A percentile compares a stretch with the other conserved stretches of the same genome.
Conservation (phyloP, 2,888 invertebrate genomes). For the Gandaritis pyraliata region DNA sequence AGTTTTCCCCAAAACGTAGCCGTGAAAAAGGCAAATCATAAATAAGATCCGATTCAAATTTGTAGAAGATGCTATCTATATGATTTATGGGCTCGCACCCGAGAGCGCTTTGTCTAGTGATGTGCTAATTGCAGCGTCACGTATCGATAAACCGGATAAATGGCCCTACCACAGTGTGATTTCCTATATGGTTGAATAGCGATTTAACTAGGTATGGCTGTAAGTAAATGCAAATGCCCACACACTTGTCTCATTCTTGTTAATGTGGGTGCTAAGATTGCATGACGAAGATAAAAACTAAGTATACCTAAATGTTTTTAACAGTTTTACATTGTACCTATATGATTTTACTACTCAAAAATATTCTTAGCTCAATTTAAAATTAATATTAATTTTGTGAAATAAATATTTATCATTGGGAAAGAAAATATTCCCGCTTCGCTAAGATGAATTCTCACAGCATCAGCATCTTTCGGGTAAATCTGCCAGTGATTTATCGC, state of each 20-base stretch:
- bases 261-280: no score
- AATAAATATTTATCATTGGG: neutral
- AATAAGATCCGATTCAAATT: constrained; percentile 86
- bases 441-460: constrained; percentile 52
- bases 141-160: constrained; percentile 66
- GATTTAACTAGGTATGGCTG: neutral
- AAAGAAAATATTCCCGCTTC: constrained; percentile 21
- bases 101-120: constrained; percentile 80
- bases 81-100: constrained; percentile 84
- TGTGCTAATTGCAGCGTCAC: constrained; percentile 76
- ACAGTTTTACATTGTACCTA: no score
- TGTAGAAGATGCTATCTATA: constrained; percentile 84
- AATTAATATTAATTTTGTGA: neutral
- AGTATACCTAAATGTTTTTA: no score
- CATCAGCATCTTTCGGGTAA: constrained; percentile 65
- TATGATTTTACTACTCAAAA: no score
- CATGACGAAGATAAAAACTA: no score
- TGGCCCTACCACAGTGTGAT: constrained; percentile 46
- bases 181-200: constrained; percentile 36
- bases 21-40: constrained; percentile 85
- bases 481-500: constrained; percentile 65
- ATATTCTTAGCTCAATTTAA: no score
- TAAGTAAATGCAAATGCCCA: neutral
- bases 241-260: neutral
- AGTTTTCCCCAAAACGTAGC: constrained; percentile 82